These are phyloP conservation scores for Pecten maximus DNA, from an alignment of 2,888 invertebrate genomes.

Conservation along the genomic window DNA sequence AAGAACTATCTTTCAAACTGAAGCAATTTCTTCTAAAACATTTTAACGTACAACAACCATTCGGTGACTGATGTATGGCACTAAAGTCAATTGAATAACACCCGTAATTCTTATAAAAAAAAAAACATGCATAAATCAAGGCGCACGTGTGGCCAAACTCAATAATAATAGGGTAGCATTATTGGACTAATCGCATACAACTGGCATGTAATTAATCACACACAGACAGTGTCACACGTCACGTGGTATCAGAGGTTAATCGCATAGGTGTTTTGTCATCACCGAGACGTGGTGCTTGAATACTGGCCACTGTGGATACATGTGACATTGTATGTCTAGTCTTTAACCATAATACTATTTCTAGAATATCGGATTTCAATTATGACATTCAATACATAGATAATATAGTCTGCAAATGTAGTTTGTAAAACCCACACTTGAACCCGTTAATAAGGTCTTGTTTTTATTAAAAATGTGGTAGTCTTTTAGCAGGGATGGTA, in stretches of 20 bases:
- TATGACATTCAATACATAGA: conserved; percentile 2
- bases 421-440: background rate
- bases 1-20: too few relatives aligned
- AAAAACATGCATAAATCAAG: background rate
- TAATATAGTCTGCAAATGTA: background rate
- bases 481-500: conserved; percentile 19
- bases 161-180: background rate
- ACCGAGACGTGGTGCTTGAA: background rate
- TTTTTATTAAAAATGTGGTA: background rate
- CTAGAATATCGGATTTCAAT: background rate
- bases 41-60: too few relatives aligned
- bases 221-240: background rate
- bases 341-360: background rate
- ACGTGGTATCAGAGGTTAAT: background rate
- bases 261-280: background rate
- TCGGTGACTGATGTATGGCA: too few relatives aligned
- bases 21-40: too few relatives aligned
- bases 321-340: background rate
- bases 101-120: background rate
- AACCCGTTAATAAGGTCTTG: conserved; percentile 23
- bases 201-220: conserved; percentile 9
- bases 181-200: background rate
- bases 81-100: background rate
- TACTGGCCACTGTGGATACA: background rate
- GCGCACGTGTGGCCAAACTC: background rate